A percentile compares a stretch with the other conserved stretches of the same genome.
These are phyloP conservation scores for Ifrita kowaldi DNA, from an alignment of 2,113 vertebrate species.

Conservation along the genomic window DNA sequence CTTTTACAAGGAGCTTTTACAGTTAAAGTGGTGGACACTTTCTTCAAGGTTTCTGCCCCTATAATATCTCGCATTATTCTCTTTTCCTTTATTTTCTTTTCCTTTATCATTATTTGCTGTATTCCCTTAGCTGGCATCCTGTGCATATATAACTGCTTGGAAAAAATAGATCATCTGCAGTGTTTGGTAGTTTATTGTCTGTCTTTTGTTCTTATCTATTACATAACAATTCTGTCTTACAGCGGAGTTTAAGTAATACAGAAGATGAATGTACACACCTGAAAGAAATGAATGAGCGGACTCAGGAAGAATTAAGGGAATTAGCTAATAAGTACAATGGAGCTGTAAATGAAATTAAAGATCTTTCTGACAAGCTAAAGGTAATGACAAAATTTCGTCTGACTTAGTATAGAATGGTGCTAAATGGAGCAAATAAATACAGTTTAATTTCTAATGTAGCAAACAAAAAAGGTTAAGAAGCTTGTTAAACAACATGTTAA, in stretches of 20 bases:
- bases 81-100: neutral
- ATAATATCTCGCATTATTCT: accelerated
- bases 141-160: neutral
- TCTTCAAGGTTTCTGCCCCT: neutral
- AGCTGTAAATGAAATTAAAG: slow-evolving; percentile 95
- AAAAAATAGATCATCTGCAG: neutral
- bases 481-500: neutral
- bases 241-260: slow-evolving; percentile 95
- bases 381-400: slow-evolving; percentile 60
- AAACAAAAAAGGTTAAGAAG: neutral
- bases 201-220: neutral
- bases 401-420: neutral
- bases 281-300: slow-evolving; percentile 95
- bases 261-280: slow-evolving; percentile 99
- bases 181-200: neutral
- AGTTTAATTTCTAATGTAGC: neutral
- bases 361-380: slow-evolving; percentile 96
- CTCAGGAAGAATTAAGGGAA: slow-evolving; percentile 94
- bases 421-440: neutral
- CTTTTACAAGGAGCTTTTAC: neutral
- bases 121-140: neutral
- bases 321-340: slow-evolving; percentile 97
- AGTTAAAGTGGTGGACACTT: neutral
- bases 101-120: neutral
- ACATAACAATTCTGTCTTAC: slow-evolving; percentile 31